These are phyloP conservation scores for Bradypodion pumilum DNA, from an alignment of 2,797 vertebrate genomes.

Conservation along the genomic window DNA sequence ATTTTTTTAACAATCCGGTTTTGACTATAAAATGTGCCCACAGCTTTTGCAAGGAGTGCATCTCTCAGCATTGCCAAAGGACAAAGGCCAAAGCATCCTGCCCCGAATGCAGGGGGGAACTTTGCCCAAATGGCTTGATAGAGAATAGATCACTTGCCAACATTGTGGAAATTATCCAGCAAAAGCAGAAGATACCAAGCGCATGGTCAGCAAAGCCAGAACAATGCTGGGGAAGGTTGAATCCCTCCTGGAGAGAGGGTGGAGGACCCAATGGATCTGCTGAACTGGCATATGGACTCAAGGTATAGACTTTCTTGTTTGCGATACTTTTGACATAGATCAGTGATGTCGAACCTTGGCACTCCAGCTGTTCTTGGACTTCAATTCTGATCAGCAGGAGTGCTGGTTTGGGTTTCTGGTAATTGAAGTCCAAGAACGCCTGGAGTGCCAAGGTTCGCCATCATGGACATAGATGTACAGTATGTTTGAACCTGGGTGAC, in stretches of 20 bases:
- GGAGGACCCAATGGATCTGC: not conserved
- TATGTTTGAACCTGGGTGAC: not conserved
- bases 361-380: too few species aligned
- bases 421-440: too few species aligned
- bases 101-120: slow-evolving; percentile 76
- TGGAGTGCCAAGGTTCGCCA: too few species aligned
- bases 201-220: not conserved
- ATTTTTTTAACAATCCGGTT: slow-evolving; percentile 21
- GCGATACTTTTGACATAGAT: not conserved
- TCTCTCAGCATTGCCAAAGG: slow-evolving; percentile 29
- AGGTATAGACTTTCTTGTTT: not conserved
- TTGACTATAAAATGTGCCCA: slow-evolving; percentile 70
- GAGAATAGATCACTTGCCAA: slow-evolving; percentile 40
- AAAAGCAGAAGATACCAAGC: not conserved
- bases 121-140: slow-evolving; percentile 54
- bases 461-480: not conserved
- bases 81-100: slow-evolving; percentile 57
- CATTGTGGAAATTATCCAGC: slow-evolving; percentile 14
- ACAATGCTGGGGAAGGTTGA: too few species aligned
- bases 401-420: too few species aligned
- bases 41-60: slow-evolving; percentile 82
- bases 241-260: not conserved
- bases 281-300: not conserved
- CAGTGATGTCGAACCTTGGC: too few species aligned
- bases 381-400: too few species aligned